Conservation (phyloP, 2,113 vertebrate species). For the Psilopsiagon aymara region DNA sequence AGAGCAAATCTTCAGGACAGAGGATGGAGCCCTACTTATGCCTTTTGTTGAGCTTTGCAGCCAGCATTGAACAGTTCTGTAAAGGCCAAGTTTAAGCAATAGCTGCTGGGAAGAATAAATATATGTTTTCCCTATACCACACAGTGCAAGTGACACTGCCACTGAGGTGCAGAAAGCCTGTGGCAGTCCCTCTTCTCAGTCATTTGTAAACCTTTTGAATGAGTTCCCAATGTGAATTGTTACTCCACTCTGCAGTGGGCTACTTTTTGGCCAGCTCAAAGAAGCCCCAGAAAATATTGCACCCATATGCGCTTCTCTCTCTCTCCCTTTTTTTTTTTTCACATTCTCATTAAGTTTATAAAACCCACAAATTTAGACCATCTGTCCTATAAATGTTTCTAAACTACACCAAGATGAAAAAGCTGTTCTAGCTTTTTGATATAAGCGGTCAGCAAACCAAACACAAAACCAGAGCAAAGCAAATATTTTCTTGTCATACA, state of each 20-base stretch:
- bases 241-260: conserved; percentile 36
- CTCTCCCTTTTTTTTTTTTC: conserved; percentile 1
- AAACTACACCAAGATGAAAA: conserved; percentile 68
- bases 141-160: not conserved
- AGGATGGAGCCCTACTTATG: not conserved
- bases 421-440: conserved; percentile 68
- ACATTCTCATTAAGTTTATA: conserved; percentile 71
- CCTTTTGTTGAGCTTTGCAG: not conserved
- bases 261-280: conserved; percentile 60
- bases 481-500: conserved; percentile 72
- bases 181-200: not conserved
- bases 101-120: not conserved
- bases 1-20: not conserved
- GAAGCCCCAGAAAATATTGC: conserved; percentile 62
- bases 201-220: conserved; percentile 10
- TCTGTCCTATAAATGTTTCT: conserved; percentile 73
- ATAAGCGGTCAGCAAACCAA: conserved; percentile 68
- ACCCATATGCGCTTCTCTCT: conserved; percentile 40
- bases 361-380: conserved; percentile 74
- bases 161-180: conserved; percentile 15
- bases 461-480: conserved; percentile 75
- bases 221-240: conserved; percentile 22
- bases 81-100: not conserved
- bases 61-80: not conserved
- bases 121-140: not conserved